These are phyloP conservation scores for Syngnathus typhle DNA, from an alignment of 2,113 vertebrate species.

Conservation along the genomic window DNA sequence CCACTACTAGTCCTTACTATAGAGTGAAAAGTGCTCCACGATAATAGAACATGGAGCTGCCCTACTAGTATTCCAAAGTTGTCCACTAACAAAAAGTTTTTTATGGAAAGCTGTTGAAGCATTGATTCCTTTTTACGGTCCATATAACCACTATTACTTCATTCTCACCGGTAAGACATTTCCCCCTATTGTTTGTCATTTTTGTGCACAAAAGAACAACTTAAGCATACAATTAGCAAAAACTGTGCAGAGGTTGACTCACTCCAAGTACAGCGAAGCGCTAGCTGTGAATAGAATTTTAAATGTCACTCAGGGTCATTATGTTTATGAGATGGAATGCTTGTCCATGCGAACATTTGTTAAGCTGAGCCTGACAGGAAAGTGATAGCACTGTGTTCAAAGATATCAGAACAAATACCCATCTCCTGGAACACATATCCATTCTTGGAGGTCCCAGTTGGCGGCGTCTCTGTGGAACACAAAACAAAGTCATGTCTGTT, in stretches of 20 bases:
- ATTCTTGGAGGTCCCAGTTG: conserved; percentile 77
- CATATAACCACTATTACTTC: too few relatives aligned
- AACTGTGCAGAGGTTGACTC: not conserved
- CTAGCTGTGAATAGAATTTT: not conserved
- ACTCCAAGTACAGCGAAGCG: too few relatives aligned
- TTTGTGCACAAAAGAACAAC: not conserved
- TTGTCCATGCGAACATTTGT: not conserved
- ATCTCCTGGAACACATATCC: conserved; percentile 80
- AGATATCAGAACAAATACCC: conserved; percentile 42
- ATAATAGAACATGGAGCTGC: too few relatives aligned
- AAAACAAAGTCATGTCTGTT: conserved; percentile 14
- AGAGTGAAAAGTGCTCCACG: too few relatives aligned
- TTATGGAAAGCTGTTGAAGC: too few relatives aligned
- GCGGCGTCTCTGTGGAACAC: conserved; percentile 44
- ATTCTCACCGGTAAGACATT: too few relatives aligned
- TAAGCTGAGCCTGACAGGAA: not conserved
- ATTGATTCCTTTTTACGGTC: too few relatives aligned
- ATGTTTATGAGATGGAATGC: not conserved
- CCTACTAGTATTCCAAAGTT: too few relatives aligned
- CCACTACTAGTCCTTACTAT: too few relatives aligned
- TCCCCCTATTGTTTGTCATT: conserved; percentile 8
- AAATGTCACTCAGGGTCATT: not conserved
- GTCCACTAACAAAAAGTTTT: too few relatives aligned
- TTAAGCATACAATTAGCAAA: not conserved
- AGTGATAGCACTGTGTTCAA: conserved; percentile 4